Conservation (phyloP, 1,140 invertebrate species). For the Stegodyphus mimosarum region DNA sequence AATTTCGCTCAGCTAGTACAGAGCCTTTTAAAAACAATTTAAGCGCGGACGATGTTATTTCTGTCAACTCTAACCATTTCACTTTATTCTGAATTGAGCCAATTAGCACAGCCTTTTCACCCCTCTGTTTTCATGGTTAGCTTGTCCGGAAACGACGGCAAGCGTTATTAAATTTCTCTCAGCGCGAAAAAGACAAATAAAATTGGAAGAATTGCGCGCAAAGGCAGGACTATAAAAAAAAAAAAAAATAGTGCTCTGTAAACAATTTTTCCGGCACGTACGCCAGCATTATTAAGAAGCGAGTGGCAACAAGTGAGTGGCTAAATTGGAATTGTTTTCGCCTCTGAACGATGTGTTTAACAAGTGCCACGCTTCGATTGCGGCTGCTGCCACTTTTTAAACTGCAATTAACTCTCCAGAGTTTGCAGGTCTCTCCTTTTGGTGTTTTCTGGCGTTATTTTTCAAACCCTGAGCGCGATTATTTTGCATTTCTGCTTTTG, state of each 20-base stretch:
- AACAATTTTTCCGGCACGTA: slow-evolving; percentile 37
- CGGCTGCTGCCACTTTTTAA: slow-evolving; percentile 21
- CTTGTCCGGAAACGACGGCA: background rate
- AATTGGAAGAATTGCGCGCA: background rate
- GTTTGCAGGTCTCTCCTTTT: background rate
- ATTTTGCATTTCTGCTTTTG: too few relatives aligned
- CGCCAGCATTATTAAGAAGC: slow-evolving; percentile 14
- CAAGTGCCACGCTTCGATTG: slow-evolving; percentile 4
- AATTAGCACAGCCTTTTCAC: slow-evolving; percentile 21
- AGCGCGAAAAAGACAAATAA: background rate
- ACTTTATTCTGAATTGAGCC: slow-evolving; percentile 21
- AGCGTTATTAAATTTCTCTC: slow-evolving; percentile 30
- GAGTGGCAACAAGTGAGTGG: slow-evolving; percentile 31
- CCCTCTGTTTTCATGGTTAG: background rate
- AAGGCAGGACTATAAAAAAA: background rate
- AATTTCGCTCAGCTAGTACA: background rate
- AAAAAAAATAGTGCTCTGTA: slow-evolving; percentile 18
- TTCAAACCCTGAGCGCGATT: background rate
- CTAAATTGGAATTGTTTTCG: slow-evolving; percentile 37
- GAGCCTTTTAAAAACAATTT: background rate
- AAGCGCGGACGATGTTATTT: background rate
- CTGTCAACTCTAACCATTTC: background rate
- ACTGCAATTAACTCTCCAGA: slow-evolving; percentile 20
- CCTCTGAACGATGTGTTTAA: slow-evolving; percentile 5
- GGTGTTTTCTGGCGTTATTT: background rate